Evolutionary conservation across 2,797 vertebrate genomes (phyloP), one percentile per base, ranked within the genome.

Genomic region (Discoglossus pictus): DNA sequence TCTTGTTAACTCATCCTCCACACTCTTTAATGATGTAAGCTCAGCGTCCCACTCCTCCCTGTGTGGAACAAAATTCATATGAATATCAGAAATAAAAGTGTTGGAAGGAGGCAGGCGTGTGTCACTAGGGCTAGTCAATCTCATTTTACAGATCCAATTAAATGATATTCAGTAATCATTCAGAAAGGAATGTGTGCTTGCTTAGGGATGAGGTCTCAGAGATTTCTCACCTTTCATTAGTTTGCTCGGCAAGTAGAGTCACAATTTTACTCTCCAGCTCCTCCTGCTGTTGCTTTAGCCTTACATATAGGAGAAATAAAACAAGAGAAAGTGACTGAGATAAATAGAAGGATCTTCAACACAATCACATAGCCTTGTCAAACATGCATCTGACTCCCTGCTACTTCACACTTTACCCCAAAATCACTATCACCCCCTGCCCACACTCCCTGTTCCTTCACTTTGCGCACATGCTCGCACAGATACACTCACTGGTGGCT

Each of bases 1-100:
- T 68, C 83, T 80, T 61, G 83, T 89, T 74, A 89, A 80, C 60
- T 91, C 84, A 0, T 83, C 80, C 72, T 89, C 87, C 63, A 88
- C 85, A 64, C 80, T 86, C 76, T 84, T 90, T 67, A 91, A 80
- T 72, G 84, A 88, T 25, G 87, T 83, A 55, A 91, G 75, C 73
- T 91, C 90, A 83, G 84, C 80, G 70, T 90, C 87, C 86, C 87
- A 87, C 0, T 84, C 83, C 75, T 91, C 85, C 81, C 90, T 91
- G 76, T 18, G 56, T n/a, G 63, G 38, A 51, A 56, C 56, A 44
- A 13, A 18, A 9, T 48, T 13, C 12, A n/a, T 39, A 11, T 31
- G 27, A 4, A 31, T 31, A 31, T 31, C 27, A 8, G 27, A 8
- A 31, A 31, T 31, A 8, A 8, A 4, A 31, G 27, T 4, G 27